Evolutionary conservation across 2,888 invertebrate genomes (phyloP).

Genomic region (Zygogramma bicolorata): DNA sequence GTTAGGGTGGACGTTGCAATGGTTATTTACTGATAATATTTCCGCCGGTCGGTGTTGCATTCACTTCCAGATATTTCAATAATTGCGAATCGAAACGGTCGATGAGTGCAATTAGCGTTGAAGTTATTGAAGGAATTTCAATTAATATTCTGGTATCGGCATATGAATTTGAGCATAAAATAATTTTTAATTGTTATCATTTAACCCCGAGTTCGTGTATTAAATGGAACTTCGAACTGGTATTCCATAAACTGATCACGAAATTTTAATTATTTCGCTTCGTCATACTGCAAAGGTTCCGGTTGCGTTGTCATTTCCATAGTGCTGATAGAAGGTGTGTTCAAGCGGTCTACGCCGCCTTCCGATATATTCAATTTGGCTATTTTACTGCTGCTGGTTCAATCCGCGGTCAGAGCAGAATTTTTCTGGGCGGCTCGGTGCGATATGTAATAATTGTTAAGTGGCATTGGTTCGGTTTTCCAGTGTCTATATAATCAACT

Average conservation of each 20-base stretch:
- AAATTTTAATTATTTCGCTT: background rate
- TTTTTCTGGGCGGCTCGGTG: too few relatives aligned
- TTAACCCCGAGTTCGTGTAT: conserved; percentile 3
- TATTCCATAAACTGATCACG: background rate
- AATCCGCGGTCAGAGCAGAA: too few relatives aligned
- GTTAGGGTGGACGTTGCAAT: too few relatives aligned
- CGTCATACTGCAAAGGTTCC: background rate
- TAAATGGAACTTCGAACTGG: background rate
- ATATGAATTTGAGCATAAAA: conserved; percentile 4
- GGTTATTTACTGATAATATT: background rate
- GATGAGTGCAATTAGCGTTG: conserved; percentile 23
- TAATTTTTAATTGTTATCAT: background rate
- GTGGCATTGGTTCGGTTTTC: too few relatives aligned
- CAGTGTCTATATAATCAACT: too few relatives aligned
- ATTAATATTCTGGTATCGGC: conserved; percentile 26
- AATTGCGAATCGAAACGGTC: conserved; percentile 4
- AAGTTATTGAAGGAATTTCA: conserved; percentile 31
- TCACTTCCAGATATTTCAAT: background rate
- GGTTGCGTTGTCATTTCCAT: background rate
- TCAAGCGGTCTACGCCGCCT: too few relatives aligned
- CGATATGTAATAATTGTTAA: too few relatives aligned
- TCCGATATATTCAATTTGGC: too few relatives aligned
- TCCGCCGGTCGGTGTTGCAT: background rate
- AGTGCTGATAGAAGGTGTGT: too few relatives aligned
- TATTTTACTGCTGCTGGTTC: too few relatives aligned